These are phyloP conservation scores for Erethizon dorsatum DNA, from an alignment of 2,797 vertebrate genomes.

Conservation along the genomic window DNA sequence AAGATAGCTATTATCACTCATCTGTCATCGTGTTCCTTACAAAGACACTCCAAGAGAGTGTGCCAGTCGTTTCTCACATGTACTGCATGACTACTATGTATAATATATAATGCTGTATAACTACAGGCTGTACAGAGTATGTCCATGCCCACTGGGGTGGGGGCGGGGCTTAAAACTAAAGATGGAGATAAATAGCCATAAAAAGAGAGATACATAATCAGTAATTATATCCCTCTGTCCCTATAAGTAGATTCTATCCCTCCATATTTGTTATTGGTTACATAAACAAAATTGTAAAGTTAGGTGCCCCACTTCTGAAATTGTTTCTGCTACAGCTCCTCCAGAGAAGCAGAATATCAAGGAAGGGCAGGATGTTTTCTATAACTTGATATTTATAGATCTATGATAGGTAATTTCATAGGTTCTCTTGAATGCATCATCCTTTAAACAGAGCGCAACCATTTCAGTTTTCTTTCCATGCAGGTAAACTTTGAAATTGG, in stretches of 20 bases:
- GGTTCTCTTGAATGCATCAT: not conserved
- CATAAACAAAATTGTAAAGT: constrained; percentile 46
- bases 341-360: constrained; percentile 14
- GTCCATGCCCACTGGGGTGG: not conserved
- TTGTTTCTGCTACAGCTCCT: constrained; percentile 8
- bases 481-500: constrained; percentile 47
- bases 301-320: constrained; percentile 53
- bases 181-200: constrained; percentile 13
- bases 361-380: constrained; percentile 34
- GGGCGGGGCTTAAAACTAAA: not conserved
- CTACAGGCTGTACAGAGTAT: not conserved
- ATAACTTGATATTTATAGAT: constrained; percentile 61
- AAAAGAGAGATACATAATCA: constrained; percentile 57
- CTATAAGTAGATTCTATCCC: not conserved
- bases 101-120: not conserved
- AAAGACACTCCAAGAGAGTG: constrained; percentile 34
- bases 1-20: not conserved
- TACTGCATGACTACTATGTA: not conserved
- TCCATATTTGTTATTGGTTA: constrained; percentile 7
- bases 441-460: constrained; percentile 45
- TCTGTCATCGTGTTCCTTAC: constrained; percentile 28
- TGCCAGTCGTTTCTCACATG: constrained; percentile 40
- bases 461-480: constrained; percentile 54
- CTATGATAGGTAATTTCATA: constrained; percentile 63
- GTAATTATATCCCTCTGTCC: not conserved